phyloP scores from a whole-genome alignment of 2,113 vertebrate genomes.

The Antechinus flavipes region DNA sequence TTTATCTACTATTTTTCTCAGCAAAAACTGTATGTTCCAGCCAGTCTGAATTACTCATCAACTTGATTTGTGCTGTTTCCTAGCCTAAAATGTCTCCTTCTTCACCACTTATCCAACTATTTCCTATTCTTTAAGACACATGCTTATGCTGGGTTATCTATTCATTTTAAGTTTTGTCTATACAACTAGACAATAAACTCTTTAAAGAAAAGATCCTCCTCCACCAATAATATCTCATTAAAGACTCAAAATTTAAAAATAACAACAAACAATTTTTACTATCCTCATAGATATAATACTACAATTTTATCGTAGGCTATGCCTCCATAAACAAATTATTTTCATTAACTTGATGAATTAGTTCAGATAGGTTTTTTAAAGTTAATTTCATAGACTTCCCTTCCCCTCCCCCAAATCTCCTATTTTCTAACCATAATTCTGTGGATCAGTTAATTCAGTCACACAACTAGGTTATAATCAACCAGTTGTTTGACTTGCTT shows the following conservation, averaged over 20 bases:
- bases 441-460: not conserved
- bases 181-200: not conserved
- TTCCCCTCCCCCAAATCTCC: too few relatives aligned
- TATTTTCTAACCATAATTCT: not conserved
- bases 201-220: not conserved
- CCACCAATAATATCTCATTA: not conserved
- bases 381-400: not conserved
- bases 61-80: not conserved
- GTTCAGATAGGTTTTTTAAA: constrained; percentile 13
- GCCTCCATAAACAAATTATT: not conserved
- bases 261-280: not conserved
- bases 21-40: not conserved
- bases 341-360: not conserved
- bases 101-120: not conserved
- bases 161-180: not conserved
- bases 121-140: not conserved
- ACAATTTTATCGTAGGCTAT: not conserved
- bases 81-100: not conserved
- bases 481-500: not conserved
- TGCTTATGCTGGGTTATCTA: not conserved
- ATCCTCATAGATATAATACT: not conserved
- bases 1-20: not conserved
- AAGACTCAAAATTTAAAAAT: constrained; percentile 24
- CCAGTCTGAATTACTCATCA: not conserved
- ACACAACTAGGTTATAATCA: not conserved